Evolutionary conservation across 2,113 vertebrate genomes (phyloP).

Genomic region (Lethenteron camtschaticum): DNA sequence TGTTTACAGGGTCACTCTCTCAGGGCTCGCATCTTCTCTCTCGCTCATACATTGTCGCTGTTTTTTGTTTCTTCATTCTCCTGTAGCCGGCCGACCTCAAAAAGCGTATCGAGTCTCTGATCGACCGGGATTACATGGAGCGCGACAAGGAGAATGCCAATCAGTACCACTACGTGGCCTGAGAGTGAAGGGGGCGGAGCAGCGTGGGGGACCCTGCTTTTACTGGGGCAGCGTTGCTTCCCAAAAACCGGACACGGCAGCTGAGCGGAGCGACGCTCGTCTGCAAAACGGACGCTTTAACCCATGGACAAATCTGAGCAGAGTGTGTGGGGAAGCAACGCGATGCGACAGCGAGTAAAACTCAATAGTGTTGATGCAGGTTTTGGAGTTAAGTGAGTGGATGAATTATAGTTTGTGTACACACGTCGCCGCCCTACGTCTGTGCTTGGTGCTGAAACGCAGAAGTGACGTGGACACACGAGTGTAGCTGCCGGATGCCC

Average conservation of each 20-base stretch:
- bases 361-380: not conserved
- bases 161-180: constrained; percentile 93
- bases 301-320: not conserved
- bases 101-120: constrained; percentile 86
- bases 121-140: constrained; percentile 96
- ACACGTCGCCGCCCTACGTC: too few species aligned
- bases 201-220: not conserved
- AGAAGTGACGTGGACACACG: too few species aligned
- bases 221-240: constrained; percentile 2
- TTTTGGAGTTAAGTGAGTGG: too few species aligned
- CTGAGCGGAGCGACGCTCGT: constrained; percentile 14
- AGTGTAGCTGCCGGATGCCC: too few species aligned
- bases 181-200: constrained; percentile 14
- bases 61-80: constrained; percentile 13
- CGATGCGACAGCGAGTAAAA: not conserved
- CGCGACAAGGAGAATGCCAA: constrained; percentile 82
- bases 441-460: too few species aligned
- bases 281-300: constrained; percentile 12
- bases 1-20: too few species aligned
- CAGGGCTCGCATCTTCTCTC: not conserved
- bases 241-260: constrained; percentile 4
- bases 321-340: not conserved
- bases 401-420: too few species aligned
- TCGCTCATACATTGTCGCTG: constrained; percentile 1
- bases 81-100: constrained; percentile 78